Base-by-base conservation (phyloP, 2,888 invertebrate genomes). In the Iselma pallidipennis region DNA sequence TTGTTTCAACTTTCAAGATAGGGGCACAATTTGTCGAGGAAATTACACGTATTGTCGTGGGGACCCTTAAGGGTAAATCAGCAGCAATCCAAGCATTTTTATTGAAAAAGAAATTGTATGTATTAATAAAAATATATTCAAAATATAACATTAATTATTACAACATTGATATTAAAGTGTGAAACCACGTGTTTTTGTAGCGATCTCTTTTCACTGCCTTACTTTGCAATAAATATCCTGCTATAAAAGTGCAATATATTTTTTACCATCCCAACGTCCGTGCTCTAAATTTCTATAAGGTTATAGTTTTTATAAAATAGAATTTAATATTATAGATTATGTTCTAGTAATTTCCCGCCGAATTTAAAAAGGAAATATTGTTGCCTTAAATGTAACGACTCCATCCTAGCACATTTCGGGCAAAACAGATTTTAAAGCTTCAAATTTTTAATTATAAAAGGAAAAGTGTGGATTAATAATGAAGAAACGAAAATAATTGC, bases 171-270 rank as follows among this genome's bases (percentile, higher is more conserved):
- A 37, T 37, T 37, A 37, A 9, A 37, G 37, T 37, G 37, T 37
- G 16, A 37, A 26, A 28, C 50, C 50, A 50, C 50, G 29, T 50
- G 50, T 50, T 50, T 49, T 49, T 50, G 26, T 25, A 50, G 23
- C 25, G 29, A 37, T 37, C 37, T 23, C 25, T 26, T 50, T 50
- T 50, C 50, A 50, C 19, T 28, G 50, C 50, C 16, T 28, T 50
- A 50, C 50, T 50, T 50, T 50, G 50, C 29, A 50, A 50, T 50
- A 50, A 50, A 50, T 50, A 50, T 50, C 26, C 16, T 16, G 29
- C 50, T 29, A 50, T 50, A 50, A 50, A 50, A 50, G 14, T 50
- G 50, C 50, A 50, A 50, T 50, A 50, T 50, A 50, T 50, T 50
- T 50, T 50, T 50, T 50, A 50, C 50, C 26, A 26, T n/a, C 50